phyloP scores from a whole-genome alignment of 2,888 invertebrate species.

The Cyrtodaria siliqua region DNA sequence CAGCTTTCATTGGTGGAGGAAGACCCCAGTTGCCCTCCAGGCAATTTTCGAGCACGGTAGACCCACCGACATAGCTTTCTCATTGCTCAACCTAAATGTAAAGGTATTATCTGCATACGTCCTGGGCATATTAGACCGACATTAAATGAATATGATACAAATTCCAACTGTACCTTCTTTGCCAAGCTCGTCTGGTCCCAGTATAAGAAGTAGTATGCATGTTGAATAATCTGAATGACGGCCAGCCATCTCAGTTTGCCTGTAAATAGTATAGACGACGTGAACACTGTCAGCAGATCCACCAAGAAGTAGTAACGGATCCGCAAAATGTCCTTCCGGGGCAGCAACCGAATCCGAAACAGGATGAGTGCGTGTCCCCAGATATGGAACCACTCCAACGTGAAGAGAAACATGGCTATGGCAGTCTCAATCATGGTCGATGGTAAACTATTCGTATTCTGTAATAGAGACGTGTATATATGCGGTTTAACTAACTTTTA shows the following conservation, averaged over 20 bases:
- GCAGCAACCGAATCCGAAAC: constrained; percentile 78
- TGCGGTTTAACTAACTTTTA: too few species aligned
- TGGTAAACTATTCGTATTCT: too few species aligned
- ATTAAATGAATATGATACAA: not conserved
- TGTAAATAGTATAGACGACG: constrained; percentile 73
- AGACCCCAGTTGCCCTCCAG: too few species aligned
- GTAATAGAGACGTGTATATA: too few species aligned
- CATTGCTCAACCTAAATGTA: too few species aligned
- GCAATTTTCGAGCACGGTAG: too few species aligned
- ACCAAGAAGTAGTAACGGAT: constrained; percentile 78
- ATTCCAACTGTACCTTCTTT: constrained; percentile 79
- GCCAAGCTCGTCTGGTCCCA: constrained; percentile 79
- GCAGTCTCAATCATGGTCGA: constrained; percentile 28
- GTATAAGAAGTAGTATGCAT: constrained; percentile 76
- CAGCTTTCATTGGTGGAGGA: too few species aligned
- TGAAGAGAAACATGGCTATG: constrained; percentile 62
- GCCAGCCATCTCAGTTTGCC: constrained; percentile 77
- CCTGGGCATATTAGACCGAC: not conserved
- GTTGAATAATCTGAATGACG: constrained; percentile 75
- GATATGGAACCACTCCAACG: constrained; percentile 78
- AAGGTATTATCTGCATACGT: not conserved
- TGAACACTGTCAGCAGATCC: constrained; percentile 77
- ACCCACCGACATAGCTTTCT: too few species aligned
- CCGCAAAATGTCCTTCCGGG: constrained; percentile 79
- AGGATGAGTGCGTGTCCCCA: constrained; percentile 75